Evolutionary conservation across 1,140 invertebrate genomes (phyloP), one percentile per base, ranked within the genome.

Genomic region (Zaprionus kolodkinae): DNA sequence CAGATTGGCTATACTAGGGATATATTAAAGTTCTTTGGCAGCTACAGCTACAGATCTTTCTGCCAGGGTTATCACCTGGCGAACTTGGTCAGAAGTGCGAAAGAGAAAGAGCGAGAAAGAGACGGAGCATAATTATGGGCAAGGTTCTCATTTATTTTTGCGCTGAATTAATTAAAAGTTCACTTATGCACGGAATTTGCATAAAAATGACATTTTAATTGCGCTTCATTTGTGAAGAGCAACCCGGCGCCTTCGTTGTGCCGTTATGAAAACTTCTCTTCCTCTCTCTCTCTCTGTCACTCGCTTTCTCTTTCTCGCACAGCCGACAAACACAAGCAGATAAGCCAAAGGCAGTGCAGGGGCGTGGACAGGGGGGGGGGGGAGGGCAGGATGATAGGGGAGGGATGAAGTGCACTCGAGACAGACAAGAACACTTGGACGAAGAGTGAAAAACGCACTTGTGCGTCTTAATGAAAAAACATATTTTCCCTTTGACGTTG

Each of bases 151-250:
- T 89, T 89, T 85, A 89, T 89, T 89, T 89, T 89, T 54, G 67
- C 78, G 76, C 86, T 79, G 85, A 89, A 89, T 89, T 89, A 89
- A 89, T 89, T 89, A 89, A 89, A 89, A 89, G 81, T 85, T 89
- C 86, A 89, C 85, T 88, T 88, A 88, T 89, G 85, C 85, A 85
- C 85, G 85, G 72, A 84, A 88, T 88, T 89, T 88, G 81, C 85
- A 88, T 88, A 85, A 88, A 88, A 88, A 88, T 88, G 74, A 89
- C 85, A 88, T 88, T 88, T 88, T 88, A 88, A 88, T 88, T 89
- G 85, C 85, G 85, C 85, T 88, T 88, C 85, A 89, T 89, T 89
- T 88, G 81, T 80, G 78, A 72, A 70, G 77, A 88, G 84, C 72
- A 64, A 50, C 61, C 25, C 36, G 36, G 43, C 65, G 72, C 50